phyloP scores from a whole-genome alignment of 2,797 vertebrate species.

The Hydrolagus colliei region DNA sequence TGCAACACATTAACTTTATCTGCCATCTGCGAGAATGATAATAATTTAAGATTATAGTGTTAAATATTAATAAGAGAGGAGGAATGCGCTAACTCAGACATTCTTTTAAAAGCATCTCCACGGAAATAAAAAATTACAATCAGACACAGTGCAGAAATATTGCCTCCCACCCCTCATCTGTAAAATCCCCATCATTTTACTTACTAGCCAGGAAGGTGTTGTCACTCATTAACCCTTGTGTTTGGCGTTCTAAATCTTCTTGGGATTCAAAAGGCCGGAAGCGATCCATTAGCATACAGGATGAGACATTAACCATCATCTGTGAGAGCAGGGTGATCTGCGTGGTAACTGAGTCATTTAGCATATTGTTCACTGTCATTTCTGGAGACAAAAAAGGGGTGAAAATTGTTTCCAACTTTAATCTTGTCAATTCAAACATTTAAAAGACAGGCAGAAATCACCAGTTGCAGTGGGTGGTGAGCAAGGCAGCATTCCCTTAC shows the following conservation, averaged over 20 bases:
- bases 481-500: no score
- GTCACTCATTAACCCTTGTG: slow-evolving; percentile 46
- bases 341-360: slow-evolving; percentile 35
- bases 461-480: no score
- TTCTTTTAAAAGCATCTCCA: not conserved
- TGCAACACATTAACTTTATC: no score
- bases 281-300: slow-evolving; percentile 51
- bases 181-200: slow-evolving; percentile 35
- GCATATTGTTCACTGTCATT: not conserved
- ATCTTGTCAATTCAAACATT: no score
- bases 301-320: slow-evolving; percentile 52
- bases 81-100: not conserved
- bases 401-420: not conserved
- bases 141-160: not conserved
- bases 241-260: slow-evolving; percentile 44
- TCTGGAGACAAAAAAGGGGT: slow-evolving; percentile 16
- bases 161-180: no score
- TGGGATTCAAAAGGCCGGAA: slow-evolving; percentile 49
- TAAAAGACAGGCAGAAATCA: no score
- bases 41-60: not conserved
- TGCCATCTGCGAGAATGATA: no score
- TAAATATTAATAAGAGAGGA: not conserved
- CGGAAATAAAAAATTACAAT: not conserved
- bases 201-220: slow-evolving; percentile 60
- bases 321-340: slow-evolving; percentile 46